Percentiles rank a stretch among this genome's conserved stretches.
Evolutionary conservation across 2,888 invertebrate genomes (phyloP).

Genomic region (Formica aserva): DNA sequence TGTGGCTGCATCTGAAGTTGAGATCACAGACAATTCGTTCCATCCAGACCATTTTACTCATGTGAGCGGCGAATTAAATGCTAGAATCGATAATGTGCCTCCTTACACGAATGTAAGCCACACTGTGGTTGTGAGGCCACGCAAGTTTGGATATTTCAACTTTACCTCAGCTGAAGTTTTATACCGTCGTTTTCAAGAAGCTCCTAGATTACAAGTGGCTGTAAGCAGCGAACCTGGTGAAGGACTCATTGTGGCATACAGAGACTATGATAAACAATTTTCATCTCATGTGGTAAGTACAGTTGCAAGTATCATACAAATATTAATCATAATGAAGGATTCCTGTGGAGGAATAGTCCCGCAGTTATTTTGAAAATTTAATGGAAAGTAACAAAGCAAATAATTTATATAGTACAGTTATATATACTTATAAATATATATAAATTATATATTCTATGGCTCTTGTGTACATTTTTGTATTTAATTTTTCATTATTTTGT

Average conservation of each 20-base stretch:
- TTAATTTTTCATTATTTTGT: background rate
- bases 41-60: slow-evolving; percentile 96
- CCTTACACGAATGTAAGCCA: slow-evolving; percentile 98
- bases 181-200: slow-evolving; percentile 95
- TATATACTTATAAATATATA: background rate
- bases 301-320: background rate
- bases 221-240: slow-evolving; percentile 97
- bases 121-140: slow-evolving; percentile 96
- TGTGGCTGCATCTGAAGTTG: slow-evolving; percentile 95
- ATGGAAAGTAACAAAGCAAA: background rate
- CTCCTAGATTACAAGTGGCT: slow-evolving; percentile 88
- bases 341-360: background rate
- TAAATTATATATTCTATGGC: background rate
- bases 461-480: background rate
- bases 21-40: slow-evolving; percentile 96
- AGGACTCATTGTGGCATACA: slow-evolving; percentile 96
- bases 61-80: slow-evolving; percentile 94
- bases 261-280: slow-evolving; percentile 98
- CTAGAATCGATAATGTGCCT: slow-evolving; percentile 95
- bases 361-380: background rate
- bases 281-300: slow-evolving; percentile 95
- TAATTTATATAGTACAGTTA: background rate
- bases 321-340: slow-evolving; percentile 7
- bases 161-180: slow-evolving; percentile 97
- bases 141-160: slow-evolving; percentile 97